Evolutionary conservation across 2,797 vertebrate genomes (phyloP).

Genomic region (Onychomys leucogaster): DNA sequence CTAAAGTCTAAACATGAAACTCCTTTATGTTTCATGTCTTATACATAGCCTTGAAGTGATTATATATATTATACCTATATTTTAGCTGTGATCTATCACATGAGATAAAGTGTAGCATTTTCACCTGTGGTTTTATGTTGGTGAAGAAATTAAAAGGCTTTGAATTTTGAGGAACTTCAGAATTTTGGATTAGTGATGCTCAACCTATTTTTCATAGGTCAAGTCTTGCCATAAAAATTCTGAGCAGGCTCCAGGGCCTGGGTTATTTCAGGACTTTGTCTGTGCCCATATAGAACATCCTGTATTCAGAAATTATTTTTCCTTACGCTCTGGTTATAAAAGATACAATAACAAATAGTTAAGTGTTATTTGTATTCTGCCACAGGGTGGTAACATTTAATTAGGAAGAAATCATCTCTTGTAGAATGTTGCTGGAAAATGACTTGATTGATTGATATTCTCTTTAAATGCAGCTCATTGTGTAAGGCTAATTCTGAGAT

Average conservation of each 20-base stretch:
- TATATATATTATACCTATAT: not conserved
- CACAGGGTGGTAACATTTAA: conserved; percentile 42
- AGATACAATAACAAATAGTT: conserved; percentile 3
- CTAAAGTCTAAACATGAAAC: not conserved
- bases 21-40: not conserved
- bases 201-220: not conserved
- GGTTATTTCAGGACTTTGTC: conserved; percentile 33
- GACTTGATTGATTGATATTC: conserved; percentile 6
- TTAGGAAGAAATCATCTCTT: conserved; percentile 37
- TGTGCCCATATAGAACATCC: not conserved
- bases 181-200: not conserved
- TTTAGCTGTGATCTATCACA: not conserved
- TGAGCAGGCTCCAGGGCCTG: not conserved
- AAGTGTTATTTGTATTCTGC: conserved; percentile 46
- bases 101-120: not conserved
- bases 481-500: not conserved
- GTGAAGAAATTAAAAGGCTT: not conserved
- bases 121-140: not conserved
- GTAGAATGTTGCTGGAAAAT: conserved; percentile 40
- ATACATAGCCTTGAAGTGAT: not conserved
- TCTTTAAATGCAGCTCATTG: not conserved
- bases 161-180: not conserved
- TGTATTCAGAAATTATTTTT: conserved; percentile 55
- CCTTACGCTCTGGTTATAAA: conserved; percentile 39
- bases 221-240: not conserved